phyloP scores from a whole-genome alignment of 1,140 invertebrate genomes.

The Aphis craccivora region DNA sequence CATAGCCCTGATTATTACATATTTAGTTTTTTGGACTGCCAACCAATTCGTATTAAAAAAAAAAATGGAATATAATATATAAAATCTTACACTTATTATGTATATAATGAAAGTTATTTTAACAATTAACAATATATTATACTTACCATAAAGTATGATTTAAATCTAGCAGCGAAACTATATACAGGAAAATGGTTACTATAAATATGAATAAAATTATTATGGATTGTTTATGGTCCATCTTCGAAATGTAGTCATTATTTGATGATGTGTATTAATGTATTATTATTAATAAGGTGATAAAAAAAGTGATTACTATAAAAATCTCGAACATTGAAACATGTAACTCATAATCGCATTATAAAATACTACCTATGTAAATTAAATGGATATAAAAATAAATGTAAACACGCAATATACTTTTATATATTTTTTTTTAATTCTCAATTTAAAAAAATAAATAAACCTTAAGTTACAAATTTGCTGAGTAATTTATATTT shows the following conservation, averaged over 20 bases:
- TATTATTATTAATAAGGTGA: background rate
- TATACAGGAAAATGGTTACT: background rate
- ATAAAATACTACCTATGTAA: background rate
- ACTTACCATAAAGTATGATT: background rate
- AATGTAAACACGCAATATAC: background rate
- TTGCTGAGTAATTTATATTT: background rate
- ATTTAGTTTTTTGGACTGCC: background rate
- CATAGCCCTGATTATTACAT: too few relatives aligned
- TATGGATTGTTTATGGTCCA: background rate
- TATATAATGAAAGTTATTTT: background rate
- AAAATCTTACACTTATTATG: background rate
- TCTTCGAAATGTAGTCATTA: too few relatives aligned
- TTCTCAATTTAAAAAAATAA: background rate
- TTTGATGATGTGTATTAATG: too few relatives aligned
- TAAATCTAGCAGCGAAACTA: background rate
- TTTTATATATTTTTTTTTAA: background rate
- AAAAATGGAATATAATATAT: background rate
- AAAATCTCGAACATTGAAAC: background rate
- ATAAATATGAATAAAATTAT: background rate
- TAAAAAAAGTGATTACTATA: background rate
- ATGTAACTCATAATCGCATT: background rate
- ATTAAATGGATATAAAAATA: slow-evolving; percentile 5
- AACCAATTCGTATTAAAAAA: background rate
- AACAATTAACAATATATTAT: background rate
- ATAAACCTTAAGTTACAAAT: too few relatives aligned